Conservation (phyloP, 2,797 vertebrate genomes). For the Adelosebastes latens region DNA sequence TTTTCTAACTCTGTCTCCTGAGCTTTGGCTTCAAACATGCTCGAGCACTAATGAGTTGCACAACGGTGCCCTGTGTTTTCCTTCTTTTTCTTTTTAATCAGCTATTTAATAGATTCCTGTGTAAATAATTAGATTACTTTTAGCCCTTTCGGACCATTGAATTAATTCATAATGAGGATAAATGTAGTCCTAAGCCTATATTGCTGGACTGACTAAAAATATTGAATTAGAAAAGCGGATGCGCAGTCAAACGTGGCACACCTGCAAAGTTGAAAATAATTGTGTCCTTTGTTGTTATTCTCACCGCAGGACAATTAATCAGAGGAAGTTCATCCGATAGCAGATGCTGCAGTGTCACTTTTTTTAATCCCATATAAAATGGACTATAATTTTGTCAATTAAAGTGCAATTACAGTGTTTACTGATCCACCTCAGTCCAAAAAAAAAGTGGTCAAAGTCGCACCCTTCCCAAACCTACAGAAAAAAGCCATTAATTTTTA, state of each 20-base stretch:
- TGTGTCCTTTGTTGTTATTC: constrained; percentile 15
- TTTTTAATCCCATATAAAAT: constrained; percentile 58
- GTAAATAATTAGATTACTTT: constrained; percentile 6
- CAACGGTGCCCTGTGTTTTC: constrained; percentile 17
- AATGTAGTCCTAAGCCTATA: background rate
- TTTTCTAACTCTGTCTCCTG: constrained; percentile 47
- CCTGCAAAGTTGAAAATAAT: background rate
- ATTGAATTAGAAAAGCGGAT: background rate
- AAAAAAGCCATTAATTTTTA: constrained; percentile 70
- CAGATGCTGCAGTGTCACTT: constrained; percentile 68
- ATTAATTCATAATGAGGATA: constrained; percentile 8
- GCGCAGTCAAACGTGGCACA: background rate
- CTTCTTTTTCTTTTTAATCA: constrained; percentile 1
- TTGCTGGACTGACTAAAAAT: background rate
- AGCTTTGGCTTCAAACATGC: constrained; percentile 41
- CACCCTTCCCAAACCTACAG: constrained; percentile 41
- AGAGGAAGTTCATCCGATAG: constrained; percentile 33
- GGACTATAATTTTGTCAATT: constrained; percentile 65
- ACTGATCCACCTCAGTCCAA: constrained; percentile 69
- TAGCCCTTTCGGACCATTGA: background rate
- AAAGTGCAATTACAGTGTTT: constrained; percentile 84
- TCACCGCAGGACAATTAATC: constrained; percentile 9
- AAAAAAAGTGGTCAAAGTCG: constrained; percentile 60
- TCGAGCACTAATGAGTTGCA: constrained; percentile 33
- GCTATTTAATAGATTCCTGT: constrained; percentile 5